phyloP scores from a whole-genome alignment of 2,888 invertebrate species.

The Apantesis nais region DNA sequence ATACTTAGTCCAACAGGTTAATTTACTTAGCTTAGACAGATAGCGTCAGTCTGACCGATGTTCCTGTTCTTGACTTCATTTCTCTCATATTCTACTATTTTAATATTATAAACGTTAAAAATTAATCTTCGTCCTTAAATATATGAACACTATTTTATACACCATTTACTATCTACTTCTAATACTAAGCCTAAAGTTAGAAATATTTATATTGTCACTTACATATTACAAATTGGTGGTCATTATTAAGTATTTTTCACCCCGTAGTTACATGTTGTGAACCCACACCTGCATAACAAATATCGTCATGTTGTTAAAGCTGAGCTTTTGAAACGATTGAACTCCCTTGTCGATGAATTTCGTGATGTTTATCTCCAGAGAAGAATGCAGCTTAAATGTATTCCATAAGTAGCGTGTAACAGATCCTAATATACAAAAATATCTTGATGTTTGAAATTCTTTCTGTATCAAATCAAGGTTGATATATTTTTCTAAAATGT shows the following conservation, averaged over 20 bases:
- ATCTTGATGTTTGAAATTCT: not conserved
- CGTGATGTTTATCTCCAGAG: not conserved
- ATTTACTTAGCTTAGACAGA: too few relatives aligned
- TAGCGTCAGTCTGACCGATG: not conserved
- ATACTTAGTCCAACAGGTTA: not conserved
- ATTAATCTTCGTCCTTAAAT: not conserved
- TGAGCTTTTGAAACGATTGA: not conserved
- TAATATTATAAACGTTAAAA: not conserved
- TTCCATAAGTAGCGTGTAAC: not conserved
- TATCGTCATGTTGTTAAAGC: not conserved
- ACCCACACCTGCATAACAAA: not conserved
- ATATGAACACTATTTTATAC: not conserved
- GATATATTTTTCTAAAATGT: constrained; percentile 6
- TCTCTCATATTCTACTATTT: not conserved
- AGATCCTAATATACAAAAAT: not conserved
- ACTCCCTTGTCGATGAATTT: not conserved
- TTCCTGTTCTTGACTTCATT: not conserved
- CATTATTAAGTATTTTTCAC: not conserved
- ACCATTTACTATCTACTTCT: not conserved
- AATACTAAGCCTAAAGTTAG: not conserved
- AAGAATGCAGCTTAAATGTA: not conserved
- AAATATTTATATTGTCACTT: not conserved
- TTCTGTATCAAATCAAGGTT: not conserved
- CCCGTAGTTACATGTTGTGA: not conserved
- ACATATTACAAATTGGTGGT: not conserved